A percentile compares a stretch with the other conserved stretches of the same genome.
These are phyloP conservation scores for Apis cerana DNA, from an alignment of 1,140 invertebrate genomes.

Conservation along the genomic window DNA sequence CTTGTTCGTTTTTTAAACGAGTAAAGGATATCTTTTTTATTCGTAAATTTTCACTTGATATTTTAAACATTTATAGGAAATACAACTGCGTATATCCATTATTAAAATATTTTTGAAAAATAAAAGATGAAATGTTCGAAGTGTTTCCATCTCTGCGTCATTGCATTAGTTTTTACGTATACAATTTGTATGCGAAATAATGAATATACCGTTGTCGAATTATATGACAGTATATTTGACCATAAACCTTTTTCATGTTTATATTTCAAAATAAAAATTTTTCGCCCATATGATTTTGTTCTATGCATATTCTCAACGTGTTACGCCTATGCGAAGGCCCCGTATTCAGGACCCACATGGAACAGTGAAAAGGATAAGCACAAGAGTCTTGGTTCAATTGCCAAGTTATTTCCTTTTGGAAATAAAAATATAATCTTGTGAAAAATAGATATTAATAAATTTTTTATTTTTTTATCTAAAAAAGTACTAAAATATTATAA, in stretches of 20 bases:
- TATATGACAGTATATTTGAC: fast-evolving
- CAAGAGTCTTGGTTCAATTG: constrained; percentile 15
- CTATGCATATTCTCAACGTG: background rate
- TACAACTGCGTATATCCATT: background rate
- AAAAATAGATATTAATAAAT: no score
- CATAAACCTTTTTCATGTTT: no score
- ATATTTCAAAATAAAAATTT: background rate
- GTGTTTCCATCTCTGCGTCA: background rate
- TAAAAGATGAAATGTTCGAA: background rate
- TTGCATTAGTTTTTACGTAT: background rate
- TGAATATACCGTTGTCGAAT: background rate
- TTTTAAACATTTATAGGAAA: background rate
- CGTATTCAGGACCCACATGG: constrained; percentile 34
- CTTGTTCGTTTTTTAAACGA: background rate
- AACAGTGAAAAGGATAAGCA: constrained; percentile 47
- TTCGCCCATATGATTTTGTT: background rate
- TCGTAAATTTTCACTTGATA: constrained; percentile 4
- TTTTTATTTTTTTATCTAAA: no score
- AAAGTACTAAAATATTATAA: no score
- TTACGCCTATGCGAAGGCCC: constrained; percentile 39
- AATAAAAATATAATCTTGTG: no score
- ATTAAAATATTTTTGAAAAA: background rate
- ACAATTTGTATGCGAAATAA: background rate
- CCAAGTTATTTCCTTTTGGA: no score
- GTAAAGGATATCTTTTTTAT: background rate